Evolutionary conservation across 2,113 vertebrate species (phyloP).

Genomic region (Macquaria australasica): DNA sequence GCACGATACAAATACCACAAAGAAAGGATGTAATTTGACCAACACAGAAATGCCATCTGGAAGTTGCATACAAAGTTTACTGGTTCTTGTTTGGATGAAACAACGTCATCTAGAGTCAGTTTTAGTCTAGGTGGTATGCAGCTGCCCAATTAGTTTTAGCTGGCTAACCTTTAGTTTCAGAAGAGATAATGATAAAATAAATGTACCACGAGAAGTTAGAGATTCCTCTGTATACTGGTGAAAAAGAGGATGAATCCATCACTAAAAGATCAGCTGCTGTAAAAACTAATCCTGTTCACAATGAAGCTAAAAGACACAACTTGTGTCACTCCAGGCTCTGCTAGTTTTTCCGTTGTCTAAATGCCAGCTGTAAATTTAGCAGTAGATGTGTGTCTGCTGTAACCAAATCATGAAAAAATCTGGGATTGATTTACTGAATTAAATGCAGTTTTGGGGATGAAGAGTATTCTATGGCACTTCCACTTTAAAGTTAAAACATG

Average conservation of each 20-base stretch:
- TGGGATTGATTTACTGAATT: conserved; percentile 1
- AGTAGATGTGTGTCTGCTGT: background rate
- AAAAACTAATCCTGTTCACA: background rate
- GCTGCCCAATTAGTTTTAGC: background rate
- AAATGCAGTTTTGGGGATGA: conserved; percentile 53
- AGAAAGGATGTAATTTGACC: background rate
- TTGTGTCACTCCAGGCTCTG: background rate
- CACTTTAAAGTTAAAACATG: conserved; percentile 17
- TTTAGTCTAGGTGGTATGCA: background rate
- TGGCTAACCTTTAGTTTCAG: background rate
- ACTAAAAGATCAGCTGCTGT: background rate
- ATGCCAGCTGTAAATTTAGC: background rate
- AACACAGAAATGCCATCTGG: background rate
- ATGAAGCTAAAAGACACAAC: background rate
- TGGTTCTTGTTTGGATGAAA: background rate
- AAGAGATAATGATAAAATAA: background rate
- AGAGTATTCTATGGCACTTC: conserved; percentile 48
- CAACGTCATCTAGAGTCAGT: background rate
- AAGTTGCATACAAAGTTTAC: background rate
- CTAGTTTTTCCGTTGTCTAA: background rate
- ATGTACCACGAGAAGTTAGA: background rate
- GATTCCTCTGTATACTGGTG: background rate
- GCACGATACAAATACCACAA: background rate
- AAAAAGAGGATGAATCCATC: background rate
- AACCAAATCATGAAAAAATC: background rate